A percentile compares a stretch with the other conserved stretches of the same genome.
Conservation (phyloP, 2,888 invertebrate species). For the Strigamia transsilvanica region DNA sequence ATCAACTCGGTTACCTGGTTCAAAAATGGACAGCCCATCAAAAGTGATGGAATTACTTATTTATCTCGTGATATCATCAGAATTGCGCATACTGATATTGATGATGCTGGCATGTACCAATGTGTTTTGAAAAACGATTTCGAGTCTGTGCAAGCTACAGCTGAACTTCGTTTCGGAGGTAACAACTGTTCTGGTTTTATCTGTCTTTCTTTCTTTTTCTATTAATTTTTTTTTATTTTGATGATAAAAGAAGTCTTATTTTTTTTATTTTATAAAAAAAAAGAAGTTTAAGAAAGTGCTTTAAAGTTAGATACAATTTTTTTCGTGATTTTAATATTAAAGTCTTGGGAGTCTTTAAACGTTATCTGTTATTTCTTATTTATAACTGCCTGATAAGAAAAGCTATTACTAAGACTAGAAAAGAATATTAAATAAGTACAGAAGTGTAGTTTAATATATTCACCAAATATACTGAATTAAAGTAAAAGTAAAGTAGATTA, state of each 20-base stretch:
- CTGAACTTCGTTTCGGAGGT: slow-evolving; percentile 50
- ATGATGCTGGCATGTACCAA: slow-evolving; percentile 51
- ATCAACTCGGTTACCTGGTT: slow-evolving; percentile 51
- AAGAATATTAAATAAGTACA: slow-evolving; percentile 33
- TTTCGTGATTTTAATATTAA: not conserved
- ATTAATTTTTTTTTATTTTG: not conserved
- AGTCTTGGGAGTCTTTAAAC: not conserved
- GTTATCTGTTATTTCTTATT: slow-evolving; percentile 15
- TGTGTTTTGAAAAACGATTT: slow-evolving; percentile 46
- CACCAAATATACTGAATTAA: slow-evolving; percentile 1
- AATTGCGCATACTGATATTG: slow-evolving; percentile 42
- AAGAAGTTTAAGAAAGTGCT: not conserved
- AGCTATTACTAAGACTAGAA: slow-evolving; percentile 6
- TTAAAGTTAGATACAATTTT: not conserved
- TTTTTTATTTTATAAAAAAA: not conserved
- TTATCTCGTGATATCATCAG: slow-evolving; percentile 47
- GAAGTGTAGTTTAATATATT: slow-evolving; percentile 11
- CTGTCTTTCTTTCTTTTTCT: not conserved
- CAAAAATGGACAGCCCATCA: slow-evolving; percentile 50
- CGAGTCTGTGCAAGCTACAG: slow-evolving; percentile 39
- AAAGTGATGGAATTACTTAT: slow-evolving; percentile 22
- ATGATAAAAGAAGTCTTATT: not conserved
- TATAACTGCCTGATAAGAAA: slow-evolving; percentile 12
- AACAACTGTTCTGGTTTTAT: slow-evolving; percentile 18
- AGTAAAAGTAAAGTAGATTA: slow-evolving; percentile 1